Evolutionary conservation across 1,140 invertebrate species (phyloP).

Genomic region (Sminthurides bifidus): DNA sequence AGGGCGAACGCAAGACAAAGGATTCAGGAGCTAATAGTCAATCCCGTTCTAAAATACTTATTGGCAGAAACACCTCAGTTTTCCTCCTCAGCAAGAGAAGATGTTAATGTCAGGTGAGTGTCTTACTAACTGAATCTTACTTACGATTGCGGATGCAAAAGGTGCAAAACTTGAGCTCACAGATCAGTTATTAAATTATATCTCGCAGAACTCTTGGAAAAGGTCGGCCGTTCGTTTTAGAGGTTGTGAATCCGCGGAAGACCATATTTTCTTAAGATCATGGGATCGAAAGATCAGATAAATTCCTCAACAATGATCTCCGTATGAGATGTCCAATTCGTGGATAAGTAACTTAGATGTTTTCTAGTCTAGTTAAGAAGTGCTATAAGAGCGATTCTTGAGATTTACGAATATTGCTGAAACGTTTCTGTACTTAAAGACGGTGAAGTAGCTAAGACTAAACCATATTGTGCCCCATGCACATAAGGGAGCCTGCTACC

Average conservation of each 20-base stretch:
- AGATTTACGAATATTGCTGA: conserved; percentile 37
- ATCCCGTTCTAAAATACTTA: conserved; percentile 17
- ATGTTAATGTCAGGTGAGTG: conserved; percentile 65
- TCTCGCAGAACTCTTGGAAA: conserved; percentile 57
- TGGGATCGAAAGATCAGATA: conserved; percentile 46
- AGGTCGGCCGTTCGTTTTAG: conserved; percentile 74
- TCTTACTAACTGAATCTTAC: neutral
- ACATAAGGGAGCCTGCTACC: too few relatives aligned
- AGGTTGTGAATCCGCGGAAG: conserved; percentile 56
- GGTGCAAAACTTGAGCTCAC: conserved; percentile 19
- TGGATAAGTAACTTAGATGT: conserved; percentile 43
- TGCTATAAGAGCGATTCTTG: neutral
- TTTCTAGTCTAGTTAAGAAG: neutral
- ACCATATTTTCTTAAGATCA: conserved; percentile 45
- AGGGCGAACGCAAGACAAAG: conserved; percentile 43
- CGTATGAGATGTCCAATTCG: conserved; percentile 51
- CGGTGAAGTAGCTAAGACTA: conserved; percentile 74
- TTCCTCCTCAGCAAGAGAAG: conserved; percentile 76
- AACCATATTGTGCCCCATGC: conserved; percentile 70
- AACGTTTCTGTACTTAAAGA: conserved; percentile 61
- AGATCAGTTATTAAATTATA: neutral
- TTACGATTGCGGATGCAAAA: conserved; percentile 10
- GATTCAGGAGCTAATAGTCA: conserved; percentile 74
- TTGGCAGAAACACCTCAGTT: neutral
- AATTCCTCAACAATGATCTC: conserved; percentile 45